phyloP scores from a whole-genome alignment of 2,113 vertebrate genomes.

The Tupaia tana region DNA sequence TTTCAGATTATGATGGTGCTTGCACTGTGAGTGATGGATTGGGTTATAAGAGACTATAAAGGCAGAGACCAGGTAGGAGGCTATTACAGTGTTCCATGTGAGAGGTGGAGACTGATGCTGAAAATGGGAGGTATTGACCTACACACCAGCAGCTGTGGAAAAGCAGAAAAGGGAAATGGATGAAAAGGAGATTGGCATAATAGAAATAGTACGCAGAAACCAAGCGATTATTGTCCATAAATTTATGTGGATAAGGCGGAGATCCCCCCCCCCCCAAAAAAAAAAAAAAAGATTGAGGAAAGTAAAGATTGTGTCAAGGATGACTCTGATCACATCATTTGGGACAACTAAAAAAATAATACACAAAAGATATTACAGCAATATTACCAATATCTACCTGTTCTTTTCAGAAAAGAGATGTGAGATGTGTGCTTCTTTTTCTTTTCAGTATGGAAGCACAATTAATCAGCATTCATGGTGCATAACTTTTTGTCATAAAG shows the following conservation, averaged over 20 bases:
- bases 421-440: background rate
- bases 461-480: background rate
- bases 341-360: background rate
- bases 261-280: background rate
- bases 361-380: fast-evolving
- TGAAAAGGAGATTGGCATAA: background rate
- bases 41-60: background rate
- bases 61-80: background rate
- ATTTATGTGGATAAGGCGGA: background rate
- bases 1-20: constrained; percentile 15
- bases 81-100: background rate
- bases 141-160: background rate
- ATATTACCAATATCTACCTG: background rate
- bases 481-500: background rate
- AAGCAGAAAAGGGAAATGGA: background rate
- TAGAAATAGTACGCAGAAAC: background rate
- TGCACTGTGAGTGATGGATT: constrained; percentile 31
- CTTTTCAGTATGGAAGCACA: background rate
- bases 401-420: background rate
- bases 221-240: background rate
- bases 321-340: background rate
- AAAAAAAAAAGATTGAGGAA: background rate
- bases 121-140: background rate
- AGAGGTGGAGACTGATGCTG: background rate
- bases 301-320: background rate